Conservation (phyloP, 2,797 vertebrate genomes). For the Hydrolagus colliei region DNA sequence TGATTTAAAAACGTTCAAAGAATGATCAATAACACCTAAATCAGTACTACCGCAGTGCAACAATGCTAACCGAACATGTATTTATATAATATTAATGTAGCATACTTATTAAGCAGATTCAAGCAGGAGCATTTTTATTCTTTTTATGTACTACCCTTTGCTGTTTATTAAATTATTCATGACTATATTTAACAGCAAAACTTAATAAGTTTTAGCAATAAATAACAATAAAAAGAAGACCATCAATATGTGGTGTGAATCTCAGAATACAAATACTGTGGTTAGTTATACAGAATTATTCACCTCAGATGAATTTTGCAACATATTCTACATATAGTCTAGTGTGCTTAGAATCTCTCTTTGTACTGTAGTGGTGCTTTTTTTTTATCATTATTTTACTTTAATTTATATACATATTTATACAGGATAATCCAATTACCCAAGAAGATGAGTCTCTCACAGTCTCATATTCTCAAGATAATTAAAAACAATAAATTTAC, state of each 20-base stretch:
- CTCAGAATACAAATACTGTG: neutral
- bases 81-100: constrained; percentile 10
- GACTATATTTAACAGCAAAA: constrained; percentile 17
- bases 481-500: constrained; percentile 25
- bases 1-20: neutral
- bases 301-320: constrained; percentile 18
- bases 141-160: neutral
- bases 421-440: constrained; percentile 28
- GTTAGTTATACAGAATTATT: constrained; percentile 18
- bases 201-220: constrained; percentile 2
- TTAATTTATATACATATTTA: constrained; percentile 25
- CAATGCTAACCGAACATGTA: constrained; percentile 1
- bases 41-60: neutral
- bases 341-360: neutral
- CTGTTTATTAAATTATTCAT: constrained; percentile 15
- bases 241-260: neutral
- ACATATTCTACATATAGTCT: neutral
- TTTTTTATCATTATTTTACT: constrained; percentile 25
- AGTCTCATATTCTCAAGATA: constrained; percentile 7
- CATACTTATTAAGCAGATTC: neutral
- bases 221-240: constrained; percentile 13
- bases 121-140: neutral
- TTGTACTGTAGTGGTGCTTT: neutral
- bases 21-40: neutral
- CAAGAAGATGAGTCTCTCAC: constrained; percentile 15